Evolutionary conservation across 2,888 invertebrate genomes (phyloP).

Genomic region (Sphinx pinastri): DNA sequence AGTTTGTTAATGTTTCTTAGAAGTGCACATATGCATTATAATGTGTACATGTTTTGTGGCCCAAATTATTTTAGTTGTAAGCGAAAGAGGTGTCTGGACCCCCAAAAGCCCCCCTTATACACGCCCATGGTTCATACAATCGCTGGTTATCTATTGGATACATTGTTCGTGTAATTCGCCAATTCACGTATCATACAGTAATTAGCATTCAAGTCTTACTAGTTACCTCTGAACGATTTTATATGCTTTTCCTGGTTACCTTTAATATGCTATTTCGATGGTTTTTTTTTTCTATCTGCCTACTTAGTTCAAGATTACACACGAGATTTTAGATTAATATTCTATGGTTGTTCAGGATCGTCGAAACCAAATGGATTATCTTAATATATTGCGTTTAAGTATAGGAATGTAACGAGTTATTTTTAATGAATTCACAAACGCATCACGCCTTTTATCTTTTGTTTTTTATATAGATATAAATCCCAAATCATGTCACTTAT

Average conservation of each 20-base stretch:
- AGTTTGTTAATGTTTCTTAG: no score
- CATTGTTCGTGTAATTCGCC: constrained; percentile 40
- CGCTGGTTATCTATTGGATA: constrained; percentile 30
- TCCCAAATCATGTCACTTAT: no score
- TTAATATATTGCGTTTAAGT: not conserved
- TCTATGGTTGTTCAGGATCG: not conserved
- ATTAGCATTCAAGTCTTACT: constrained; percentile 46
- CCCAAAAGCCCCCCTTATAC: no score
- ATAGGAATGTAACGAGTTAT: not conserved
- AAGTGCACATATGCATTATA: no score
- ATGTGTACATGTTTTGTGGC: no score
- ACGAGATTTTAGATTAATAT: not conserved
- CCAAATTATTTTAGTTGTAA: no score
- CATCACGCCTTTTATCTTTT: no score
- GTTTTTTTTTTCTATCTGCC: constrained; percentile 16
- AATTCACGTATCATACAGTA: constrained; percentile 38
- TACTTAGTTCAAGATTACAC: constrained; percentile 1
- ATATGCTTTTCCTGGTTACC: constrained; percentile 30
- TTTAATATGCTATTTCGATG: constrained; percentile 26
- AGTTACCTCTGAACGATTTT: constrained; percentile 31
- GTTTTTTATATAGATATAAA: no score
- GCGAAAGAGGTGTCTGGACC: no score
- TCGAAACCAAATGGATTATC: not conserved
- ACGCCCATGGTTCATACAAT: constrained; percentile 32
- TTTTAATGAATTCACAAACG: not conserved